Conservation (phyloP, 2,113 vertebrate species). For the Dicentrarchus labrax region DNA sequence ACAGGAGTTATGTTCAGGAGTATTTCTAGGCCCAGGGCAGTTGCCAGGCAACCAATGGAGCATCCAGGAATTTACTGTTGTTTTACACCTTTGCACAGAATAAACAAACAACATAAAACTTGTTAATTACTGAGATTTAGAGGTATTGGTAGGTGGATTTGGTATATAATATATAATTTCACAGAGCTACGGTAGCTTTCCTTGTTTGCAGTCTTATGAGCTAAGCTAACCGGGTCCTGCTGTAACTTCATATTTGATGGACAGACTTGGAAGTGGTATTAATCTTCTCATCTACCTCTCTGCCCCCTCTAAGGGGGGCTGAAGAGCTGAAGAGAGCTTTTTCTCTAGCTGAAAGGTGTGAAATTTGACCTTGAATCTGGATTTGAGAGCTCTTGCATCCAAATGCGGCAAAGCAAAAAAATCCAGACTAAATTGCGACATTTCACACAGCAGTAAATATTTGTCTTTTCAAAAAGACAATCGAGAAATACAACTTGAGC, state of each 20-base stretch:
- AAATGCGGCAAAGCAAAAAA: not conserved
- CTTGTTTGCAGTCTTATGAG: not conserved
- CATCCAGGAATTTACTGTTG: too few species aligned
- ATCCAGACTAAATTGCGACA: constrained; percentile 5
- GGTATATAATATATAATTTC: too few species aligned
- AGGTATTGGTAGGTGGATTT: not conserved
- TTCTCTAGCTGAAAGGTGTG: not conserved
- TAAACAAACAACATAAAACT: not conserved
- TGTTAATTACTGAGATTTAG: not conserved
- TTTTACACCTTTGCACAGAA: too few species aligned
- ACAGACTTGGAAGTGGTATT: not conserved
- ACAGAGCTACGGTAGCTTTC: not conserved
- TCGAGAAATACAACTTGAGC: constrained; percentile 18
- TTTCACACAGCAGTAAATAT: constrained; percentile 20
- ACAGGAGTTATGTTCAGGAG: not conserved
- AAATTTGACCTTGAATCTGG: not conserved
- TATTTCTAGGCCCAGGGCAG: not conserved
- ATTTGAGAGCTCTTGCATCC: not conserved
- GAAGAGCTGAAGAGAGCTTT: not conserved
- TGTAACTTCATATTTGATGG: not conserved
- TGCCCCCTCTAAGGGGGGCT: too few species aligned
- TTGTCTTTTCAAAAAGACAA: constrained; percentile 11
- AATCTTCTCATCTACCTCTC: not conserved
- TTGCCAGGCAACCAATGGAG: too few species aligned
- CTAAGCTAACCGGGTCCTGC: not conserved